Conservation (phyloP, 2,113 vertebrate species). For the Larimichthys crocea region DNA sequence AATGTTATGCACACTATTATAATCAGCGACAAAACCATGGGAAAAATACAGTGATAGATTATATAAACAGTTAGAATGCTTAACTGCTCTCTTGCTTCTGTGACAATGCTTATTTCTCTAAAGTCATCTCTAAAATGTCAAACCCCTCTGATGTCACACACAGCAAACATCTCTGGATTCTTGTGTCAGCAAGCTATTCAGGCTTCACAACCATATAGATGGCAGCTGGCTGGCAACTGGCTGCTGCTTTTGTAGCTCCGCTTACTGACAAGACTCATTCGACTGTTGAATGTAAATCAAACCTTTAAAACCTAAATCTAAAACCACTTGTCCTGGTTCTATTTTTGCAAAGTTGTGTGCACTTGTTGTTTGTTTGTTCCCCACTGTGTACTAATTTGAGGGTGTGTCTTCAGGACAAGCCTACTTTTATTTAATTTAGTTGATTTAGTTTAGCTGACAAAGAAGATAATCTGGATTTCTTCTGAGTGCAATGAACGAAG, state of each 20-base stretch:
- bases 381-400: too few relatives aligned
- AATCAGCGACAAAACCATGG: background rate
- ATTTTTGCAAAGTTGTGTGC: too few relatives aligned
- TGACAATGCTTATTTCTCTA: background rate
- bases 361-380: too few relatives aligned
- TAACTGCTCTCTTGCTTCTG: background rate
- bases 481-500: too few relatives aligned
- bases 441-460: too few relatives aligned
- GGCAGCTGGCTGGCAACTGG: background rate
- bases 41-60: background rate
- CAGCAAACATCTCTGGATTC: background rate
- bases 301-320: background rate
- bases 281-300: slow-evolving; percentile 13
- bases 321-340: too few relatives aligned
- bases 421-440: too few relatives aligned
- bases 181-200: background rate
- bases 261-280: slow-evolving; percentile 7
- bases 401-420: too few relatives aligned
- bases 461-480: too few relatives aligned
- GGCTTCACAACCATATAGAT: background rate
- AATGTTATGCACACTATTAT: background rate
- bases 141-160: background rate
- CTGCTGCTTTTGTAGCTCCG: slow-evolving; percentile 20
- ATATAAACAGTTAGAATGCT: background rate
- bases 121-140: background rate